Base-by-base conservation (phyloP, 1,140 invertebrate genomes). In the Adelges cooleyi region DNA sequence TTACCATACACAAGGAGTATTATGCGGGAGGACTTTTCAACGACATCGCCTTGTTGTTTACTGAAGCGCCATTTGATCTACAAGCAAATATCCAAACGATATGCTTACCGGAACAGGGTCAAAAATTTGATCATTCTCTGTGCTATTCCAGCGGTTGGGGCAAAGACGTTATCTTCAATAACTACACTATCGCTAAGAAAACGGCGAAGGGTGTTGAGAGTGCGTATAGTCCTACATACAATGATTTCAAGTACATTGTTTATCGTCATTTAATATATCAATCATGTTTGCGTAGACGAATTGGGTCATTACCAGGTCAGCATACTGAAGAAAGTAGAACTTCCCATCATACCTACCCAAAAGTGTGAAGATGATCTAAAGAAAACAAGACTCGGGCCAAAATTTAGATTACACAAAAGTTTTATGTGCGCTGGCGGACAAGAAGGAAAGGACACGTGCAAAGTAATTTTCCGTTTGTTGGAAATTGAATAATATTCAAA, bases 341-440 rank as follows among this genome's bases (percentile, higher is more conserved):
- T 88, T 6, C 84, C 84, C 3, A 72, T 84, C 5, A 82, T 88
- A 0, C 74, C 75, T 1, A 73, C 74, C 5, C 59, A 72, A 1
- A 67, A 68, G 1, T 90, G 87, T 68, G 77, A 86, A 70, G 70
- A 73, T 0, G 69, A 75, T 42, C 71, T 89, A 10, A 75, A 80
- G 38, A 70, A 66, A 44, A 86, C 85, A 0, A 72, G 81, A 67
- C 73, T 89, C 1, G 85, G 86, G 1, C 70, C 71, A 0, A 76
- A 73, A 49, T 89, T 84, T 68, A 69, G 74, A 20, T 71, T 89
- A 5, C 78, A 87, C 65, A 69, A 77, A 0, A 82, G 81, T 27
- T 89, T 87, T 70, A 75, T 86, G n/a, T 88, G 86, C 68, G 88
- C 87, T 18, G 87, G 87, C 5, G 86, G 86, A 1, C 76, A 80